Base-by-base conservation (phyloP, 2,797 vertebrate species). In the Chelon auratus region DNA sequence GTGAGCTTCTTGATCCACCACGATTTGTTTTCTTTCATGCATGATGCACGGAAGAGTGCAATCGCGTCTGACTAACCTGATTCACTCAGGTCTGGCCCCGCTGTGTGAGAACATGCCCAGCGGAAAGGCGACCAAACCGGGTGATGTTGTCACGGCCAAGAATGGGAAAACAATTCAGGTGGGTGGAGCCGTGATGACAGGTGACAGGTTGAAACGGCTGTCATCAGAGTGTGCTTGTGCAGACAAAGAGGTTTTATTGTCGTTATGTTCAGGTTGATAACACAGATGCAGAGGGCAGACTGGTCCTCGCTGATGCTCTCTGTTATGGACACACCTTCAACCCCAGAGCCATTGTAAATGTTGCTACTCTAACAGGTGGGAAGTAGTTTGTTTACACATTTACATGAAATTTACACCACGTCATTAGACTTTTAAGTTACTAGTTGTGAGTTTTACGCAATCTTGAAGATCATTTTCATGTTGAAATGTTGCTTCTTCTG, bases 161-260 rank as follows among this genome's bases (percentile, higher is more conserved):
- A 99, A 98, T 45, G 97, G 97, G 47, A 99, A 98, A 94, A 98
- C 97, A n/a, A 98, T 99, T 67, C 97, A 99, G 97, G 98, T 97
- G 22, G 24, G 82, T 72, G 54, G 37, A 73, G 3, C 14, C 4
- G 0, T 7, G 7, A n/a, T 39, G 22, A 9, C 33, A n/a, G 6
- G 13, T 22, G 8, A 43, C 9, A 10, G 8, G 24, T 22, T 56
- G 0, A 72, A 58, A 14, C 30, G 8, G n/a, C 64, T 15, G 11
- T 3, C 0, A 11, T 3, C 0, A 11, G n/a, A 11, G 47, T 48
- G 47, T n/a, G 1, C 39, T 20, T 54, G n/a, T 33, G 7, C 24
- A 30, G 17, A 37, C 59, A 11, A 47, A 39, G 12, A 18, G 39
- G 3, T 47, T 62, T 57, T 18, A 4, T 14, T 15, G 33, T 64